Base-by-base conservation (phyloP, 92 coral and sea anemone species). In the Epizoanthus illoricatus region DNA sequence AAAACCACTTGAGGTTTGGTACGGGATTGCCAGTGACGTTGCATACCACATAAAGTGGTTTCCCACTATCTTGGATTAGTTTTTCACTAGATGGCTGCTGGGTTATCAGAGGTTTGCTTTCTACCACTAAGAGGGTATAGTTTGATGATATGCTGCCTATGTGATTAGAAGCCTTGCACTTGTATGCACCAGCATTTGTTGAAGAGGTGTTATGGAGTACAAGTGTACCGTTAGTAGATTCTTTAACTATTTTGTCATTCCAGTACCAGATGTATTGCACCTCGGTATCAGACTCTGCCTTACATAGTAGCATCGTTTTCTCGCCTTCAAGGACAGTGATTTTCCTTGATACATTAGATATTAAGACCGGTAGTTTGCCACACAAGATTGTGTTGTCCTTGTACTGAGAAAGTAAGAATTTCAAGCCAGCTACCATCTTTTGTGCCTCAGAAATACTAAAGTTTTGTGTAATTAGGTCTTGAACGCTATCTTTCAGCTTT, bases 1-100 rank as follows among this genome's bases (percentile, higher is more conserved):
- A 90, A 84, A 73, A 90, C 93, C 93, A 90, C 59, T 75, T 83
- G 43, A 87, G 76, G 7, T n/a, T 76, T 21, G 93, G 93, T 41
- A 54, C 3, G 39, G 93, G 93, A 13, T 80, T 71, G 36, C 87
- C 93, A 13, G 93, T 90, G 17, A 84, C 87, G 58, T 90, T 90
- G 80, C 93, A 90, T 39, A 45, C 40, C 19, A 90, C 75, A 65
- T 52, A 67, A 9, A 75, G 88, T 2, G 85, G 88, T n/a, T 33
- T 76, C 39, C 80, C 85, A 74, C 74, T 62, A n/a, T 68, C 79
- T 40, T 62, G 36, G 7, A 80, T 52, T 16, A 85, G 79, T 16
- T 55, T 80, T 12, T 83, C 71, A 58, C 76, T 20, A 16, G 60
- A 49, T 64, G 93, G 91, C 7, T 90, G 91, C 11, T 70, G 71